Evolutionary conservation across 2,113 vertebrate genomes (phyloP), one percentile per base, ranked within the genome.

Genomic region (Aspidoscelis tigris): DNA sequence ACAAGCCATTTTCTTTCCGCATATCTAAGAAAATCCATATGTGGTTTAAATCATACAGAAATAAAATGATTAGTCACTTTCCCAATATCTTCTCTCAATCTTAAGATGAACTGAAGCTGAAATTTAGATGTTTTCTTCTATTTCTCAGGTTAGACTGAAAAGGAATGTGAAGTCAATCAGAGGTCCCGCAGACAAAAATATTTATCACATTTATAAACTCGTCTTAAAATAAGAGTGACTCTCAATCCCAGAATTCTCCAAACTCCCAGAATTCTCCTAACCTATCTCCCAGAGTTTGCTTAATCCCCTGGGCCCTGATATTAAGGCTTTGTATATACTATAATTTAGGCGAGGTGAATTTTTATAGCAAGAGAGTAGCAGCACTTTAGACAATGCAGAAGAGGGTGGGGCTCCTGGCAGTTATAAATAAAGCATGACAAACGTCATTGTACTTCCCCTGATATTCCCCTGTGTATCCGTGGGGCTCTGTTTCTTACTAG

Each of bases 381-480:
- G 78, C 72, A 73, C 73, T 87, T 89, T 91, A 92, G 93, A 95
- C 95, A 96, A 95, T 92, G 92, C 91, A 87, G 84, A 71, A 0
- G 73, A 95, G 93, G 94, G 93, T 90, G 91, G 94, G 88, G 84
- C 90, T 89, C 87, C 85, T 55, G 76, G 84, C 18, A 12, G 90
- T 95, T 96, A 95, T 95, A 96, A 96, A 96, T 96, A 95, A 88
- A 96, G 89, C 88, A 83, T 91, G 89, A 94, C 93, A 83, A 85
- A 95, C 93, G 94, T 96, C 96, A 96, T 86, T 75, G 87, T 87
- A 91, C 95, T 96, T 96, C 95, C 95, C 90, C 86, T 95, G 89
- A 93, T 95, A 94, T 95, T 94, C 91, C 92, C 91, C 90, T 78
- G 87, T 73, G 70, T 93, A 92, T 95, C 94, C 94, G 94, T 94